A percentile compares a stretch with the other conserved stretches of the same genome.
Evolutionary conservation across 1,140 invertebrate genomes (phyloP).

Genomic region (Riptortus pedestris): DNA sequence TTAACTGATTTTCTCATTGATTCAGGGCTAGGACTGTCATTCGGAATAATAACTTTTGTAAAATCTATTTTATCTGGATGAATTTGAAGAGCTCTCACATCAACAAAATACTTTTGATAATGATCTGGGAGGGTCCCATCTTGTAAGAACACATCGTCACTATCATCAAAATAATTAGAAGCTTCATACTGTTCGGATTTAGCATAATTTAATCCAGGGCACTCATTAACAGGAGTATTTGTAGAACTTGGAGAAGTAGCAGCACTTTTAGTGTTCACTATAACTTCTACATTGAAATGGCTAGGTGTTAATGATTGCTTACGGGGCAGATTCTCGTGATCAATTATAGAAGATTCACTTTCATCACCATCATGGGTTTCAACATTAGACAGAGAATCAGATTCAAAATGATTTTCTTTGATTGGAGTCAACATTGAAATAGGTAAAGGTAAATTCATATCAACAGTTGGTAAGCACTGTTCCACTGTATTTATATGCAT

Average conservation of each 20-base stretch:
- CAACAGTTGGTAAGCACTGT: conserved; percentile 6
- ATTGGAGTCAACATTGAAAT: conserved; percentile 29
- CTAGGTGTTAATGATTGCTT: conserved; percentile 17
- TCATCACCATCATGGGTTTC: conserved; percentile 17
- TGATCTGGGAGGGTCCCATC: conserved; percentile 19
- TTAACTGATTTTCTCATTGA: background rate
- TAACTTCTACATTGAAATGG: conserved; percentile 25
- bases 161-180: conserved; percentile 10
- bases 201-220: background rate
- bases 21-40: conserved; percentile 20
- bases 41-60: conserved; percentile 19
- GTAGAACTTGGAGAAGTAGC: background rate
- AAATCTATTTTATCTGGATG: conserved; percentile 20
- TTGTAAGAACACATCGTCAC: conserved; percentile 24
- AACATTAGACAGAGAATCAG: conserved; percentile 23
- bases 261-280: conserved; percentile 20
- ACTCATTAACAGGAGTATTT: conserved; percentile 2
- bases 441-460: conserved; percentile 17
- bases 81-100: conserved; percentile 23
- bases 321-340: background rate
- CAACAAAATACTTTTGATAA: conserved; percentile 27
- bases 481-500: conserved; percentile 12
- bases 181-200: conserved; percentile 1
- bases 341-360: conserved; percentile 13
- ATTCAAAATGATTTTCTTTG: conserved; percentile 26